phyloP scores from a whole-genome alignment of 2,888 invertebrate species.

The Eupelmus urozonus region DNA sequence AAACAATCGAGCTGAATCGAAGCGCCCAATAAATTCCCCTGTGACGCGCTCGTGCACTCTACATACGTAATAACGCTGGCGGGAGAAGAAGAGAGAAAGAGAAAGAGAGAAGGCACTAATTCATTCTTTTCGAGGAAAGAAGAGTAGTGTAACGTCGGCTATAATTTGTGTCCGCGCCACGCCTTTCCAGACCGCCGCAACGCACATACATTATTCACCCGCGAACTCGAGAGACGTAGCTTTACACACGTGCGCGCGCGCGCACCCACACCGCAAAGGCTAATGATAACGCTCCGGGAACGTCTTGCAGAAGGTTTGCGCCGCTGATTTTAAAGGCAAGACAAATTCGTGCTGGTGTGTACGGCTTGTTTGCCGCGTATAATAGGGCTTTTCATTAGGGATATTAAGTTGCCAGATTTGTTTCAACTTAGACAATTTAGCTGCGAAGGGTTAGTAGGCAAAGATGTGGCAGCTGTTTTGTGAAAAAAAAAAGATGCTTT shows the following conservation, averaged over 20 bases:
- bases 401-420: too few relatives aligned
- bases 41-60: slow-evolving; percentile 2
- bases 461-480: too few relatives aligned
- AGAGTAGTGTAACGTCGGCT: slow-evolving; percentile 59
- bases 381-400: too few relatives aligned
- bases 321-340: too few relatives aligned
- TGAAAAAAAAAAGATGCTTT: too few relatives aligned
- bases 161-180: slow-evolving; percentile 68
- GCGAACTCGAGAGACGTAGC: neutral
- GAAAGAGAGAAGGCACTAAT: slow-evolving; percentile 50
- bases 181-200: slow-evolving; percentile 60
- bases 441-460: too few relatives aligned
- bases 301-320: too few relatives aligned
- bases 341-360: too few relatives aligned
- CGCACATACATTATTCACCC: slow-evolving; percentile 55
- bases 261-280: too few relatives aligned
- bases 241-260: neutral
- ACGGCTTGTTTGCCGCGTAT: too few relatives aligned
- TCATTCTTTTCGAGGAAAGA: slow-evolving; percentile 62
- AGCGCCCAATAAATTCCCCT: slow-evolving; percentile 33
- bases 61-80: slow-evolving; percentile 39
- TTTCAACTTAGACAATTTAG: too few relatives aligned
- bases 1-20: neutral
- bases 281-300: too few relatives aligned
- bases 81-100: slow-evolving; percentile 2